These are phyloP conservation scores for Cataglyphis livida DNA, from an alignment of 2,888 invertebrate genomes.

Conservation along the genomic window DNA sequence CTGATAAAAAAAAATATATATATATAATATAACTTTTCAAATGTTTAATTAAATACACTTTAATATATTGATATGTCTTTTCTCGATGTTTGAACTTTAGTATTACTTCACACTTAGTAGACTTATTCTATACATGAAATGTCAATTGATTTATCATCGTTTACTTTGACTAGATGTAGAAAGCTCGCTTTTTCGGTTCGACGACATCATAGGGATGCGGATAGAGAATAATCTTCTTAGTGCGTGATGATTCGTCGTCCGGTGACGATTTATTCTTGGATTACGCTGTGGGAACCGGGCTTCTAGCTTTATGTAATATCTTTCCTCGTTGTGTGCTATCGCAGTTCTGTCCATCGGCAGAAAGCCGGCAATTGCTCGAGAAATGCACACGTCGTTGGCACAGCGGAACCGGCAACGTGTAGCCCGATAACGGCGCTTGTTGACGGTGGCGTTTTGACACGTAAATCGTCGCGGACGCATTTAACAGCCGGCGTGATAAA, in stretches of 20 bases:
- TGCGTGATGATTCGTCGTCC: constrained; percentile 60
- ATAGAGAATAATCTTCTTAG: constrained; percentile 53
- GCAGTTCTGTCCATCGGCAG: constrained; percentile 30
- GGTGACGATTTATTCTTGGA: constrained; percentile 73
- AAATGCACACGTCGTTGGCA: constrained; percentile 14
- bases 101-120: background rate
- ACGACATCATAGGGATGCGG: background rate
- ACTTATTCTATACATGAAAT: background rate
- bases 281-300: constrained; percentile 69
- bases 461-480: constrained; percentile 2
- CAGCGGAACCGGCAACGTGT: constrained; percentile 28
- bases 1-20: background rate
- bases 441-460: constrained; percentile 31
- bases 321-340: constrained; percentile 44
- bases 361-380: constrained; percentile 41
- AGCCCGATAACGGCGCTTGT: constrained; percentile 34
- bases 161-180: background rate
- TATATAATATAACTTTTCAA: background rate
- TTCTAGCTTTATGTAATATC: constrained; percentile 71
- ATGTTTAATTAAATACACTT: background rate
- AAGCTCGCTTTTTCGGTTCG: constrained; percentile 5
- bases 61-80: background rate
- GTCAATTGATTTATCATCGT: constrained; percentile 20
- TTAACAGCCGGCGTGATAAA: constrained; percentile 14
- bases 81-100: background rate